Evolutionary conservation across 2,888 invertebrate species (phyloP), one percentile per base, ranked within the genome.

Genomic region (Operophtera brumata): DNA sequence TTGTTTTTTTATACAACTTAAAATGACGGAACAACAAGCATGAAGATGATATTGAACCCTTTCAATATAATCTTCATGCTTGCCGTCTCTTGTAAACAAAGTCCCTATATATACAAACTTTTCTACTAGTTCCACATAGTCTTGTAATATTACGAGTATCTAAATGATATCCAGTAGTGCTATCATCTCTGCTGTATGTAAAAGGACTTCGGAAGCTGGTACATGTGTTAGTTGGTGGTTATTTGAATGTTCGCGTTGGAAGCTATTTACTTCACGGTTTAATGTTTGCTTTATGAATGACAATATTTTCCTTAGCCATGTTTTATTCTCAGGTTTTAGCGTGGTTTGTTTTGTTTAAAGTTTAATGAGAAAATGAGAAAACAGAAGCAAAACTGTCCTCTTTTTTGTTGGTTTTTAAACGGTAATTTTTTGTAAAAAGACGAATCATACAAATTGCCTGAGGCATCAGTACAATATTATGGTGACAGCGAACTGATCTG

Each of bases 221-320:
- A 63, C 61, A 61, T 59, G 60, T 62, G 65, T 65, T 62, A 59
- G 57, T 57, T 62, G 46, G 54, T 61, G 58, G 51, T 63, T 63
- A 65, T 60, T 59, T 59, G 46, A 57, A 57, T 28, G 40, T 46
- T 51, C 36, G 11, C 52, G 46, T 43, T 47, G 41, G 41, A 42
- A 34, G 11, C 40, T 48, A 42, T 52, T 45, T 52, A 53, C 42
- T 54, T 39, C 26, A 25, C 43, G n/a, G n/a, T 44, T 47, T 47
- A 43, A 26, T 43, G 30, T 47, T 43, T 47, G n/a, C 32, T 47
- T 47, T 48, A 35, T 48, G 28, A 48, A 48, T 48, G 44, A 47
- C 44, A 40, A 32, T 43, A 43, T 53, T 53, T 53, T 39, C 11
- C 20, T 42, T 34, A 25, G 41, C 20, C 10, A 2, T 47, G 39